Evolutionary conservation across 2,888 invertebrate species (phyloP), one percentile per base, ranked within the genome.

Genomic region (Danaus chrysippus): DNA sequence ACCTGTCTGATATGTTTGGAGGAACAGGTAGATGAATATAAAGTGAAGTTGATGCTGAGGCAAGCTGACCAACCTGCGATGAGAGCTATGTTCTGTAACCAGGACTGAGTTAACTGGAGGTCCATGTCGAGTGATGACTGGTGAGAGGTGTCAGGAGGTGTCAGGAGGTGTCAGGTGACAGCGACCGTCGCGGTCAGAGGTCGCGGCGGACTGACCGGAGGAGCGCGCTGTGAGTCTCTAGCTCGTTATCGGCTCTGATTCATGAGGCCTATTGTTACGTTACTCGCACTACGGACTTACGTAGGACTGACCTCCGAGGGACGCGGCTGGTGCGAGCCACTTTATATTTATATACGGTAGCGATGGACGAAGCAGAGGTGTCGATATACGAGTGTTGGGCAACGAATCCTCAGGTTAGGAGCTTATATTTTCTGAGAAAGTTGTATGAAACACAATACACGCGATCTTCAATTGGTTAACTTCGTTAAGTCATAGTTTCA

Each of bases 161-260:
- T 55, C 59, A 34, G 8, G 54, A 41, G 10, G 43, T 56, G 41
- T 59, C 43, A 59, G 43, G 54, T 62, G 61, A 63, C 63, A 63
- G 67, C 73, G 81, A 80, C 76, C 81, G 75, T 74, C 68, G 71
- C 83, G 84, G 86, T 83, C 85, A 84, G 84, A 83, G 88, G 87
- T 87, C 86, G 83, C 73, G 71, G 74, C 73, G 72, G 64, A 83
- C 85, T 83, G 86, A 69, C 71, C 69, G 52, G 54, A 56, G 56
- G 65, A 66, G 60, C 68, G 63, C 67, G 59, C 69, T 69, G 65
- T 71, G 68, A 68, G 58, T 68, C 61, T 61, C 67, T 65, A 61
- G 68, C 66, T 62, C 71, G 72, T 72, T 73, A 84, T 84, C 85
- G 73, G 69, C 42, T 61, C 78, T 84, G 83, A 85, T 76, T 84